phyloP scores from a whole-genome alignment of 2,888 invertebrate genomes.

The Eledone cirrhosa region DNA sequence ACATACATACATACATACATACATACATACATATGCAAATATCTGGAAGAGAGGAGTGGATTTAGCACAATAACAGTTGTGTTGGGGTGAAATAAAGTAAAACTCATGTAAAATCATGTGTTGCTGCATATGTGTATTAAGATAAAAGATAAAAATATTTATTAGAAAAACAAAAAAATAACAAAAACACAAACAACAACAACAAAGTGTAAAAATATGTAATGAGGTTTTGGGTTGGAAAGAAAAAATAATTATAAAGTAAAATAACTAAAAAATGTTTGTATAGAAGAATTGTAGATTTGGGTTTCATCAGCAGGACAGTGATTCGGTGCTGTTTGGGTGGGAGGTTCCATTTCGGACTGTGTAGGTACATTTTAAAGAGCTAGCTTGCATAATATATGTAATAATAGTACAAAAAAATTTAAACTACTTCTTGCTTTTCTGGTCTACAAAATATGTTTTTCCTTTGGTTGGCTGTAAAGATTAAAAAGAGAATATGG shows the following conservation, averaged over 20 bases:
- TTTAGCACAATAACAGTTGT: too few species aligned
- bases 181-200: neutral
- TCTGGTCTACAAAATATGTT: slow-evolving; percentile 40
- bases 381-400: too few species aligned
- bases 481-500: neutral
- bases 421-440: slow-evolving; percentile 36
- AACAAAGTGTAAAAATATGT: neutral
- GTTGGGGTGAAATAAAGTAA: too few species aligned
- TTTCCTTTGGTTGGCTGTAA: slow-evolving; percentile 49
- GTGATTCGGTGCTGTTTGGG: neutral
- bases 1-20: neutral
- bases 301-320: neutral
- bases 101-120: too few species aligned
- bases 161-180: too few species aligned
- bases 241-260: neutral
- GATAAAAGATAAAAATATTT: too few species aligned
- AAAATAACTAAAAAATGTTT: neutral
- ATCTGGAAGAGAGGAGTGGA: neutral
- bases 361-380: too few species aligned
- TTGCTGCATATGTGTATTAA: too few species aligned
- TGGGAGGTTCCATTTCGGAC: neutral
- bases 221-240: too few species aligned
- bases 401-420: too few species aligned
- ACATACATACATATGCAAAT: neutral
- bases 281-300: neutral